Conservation (phyloP, 2,113 vertebrate genomes). For the Psilopsiagon aurifrons region DNA sequence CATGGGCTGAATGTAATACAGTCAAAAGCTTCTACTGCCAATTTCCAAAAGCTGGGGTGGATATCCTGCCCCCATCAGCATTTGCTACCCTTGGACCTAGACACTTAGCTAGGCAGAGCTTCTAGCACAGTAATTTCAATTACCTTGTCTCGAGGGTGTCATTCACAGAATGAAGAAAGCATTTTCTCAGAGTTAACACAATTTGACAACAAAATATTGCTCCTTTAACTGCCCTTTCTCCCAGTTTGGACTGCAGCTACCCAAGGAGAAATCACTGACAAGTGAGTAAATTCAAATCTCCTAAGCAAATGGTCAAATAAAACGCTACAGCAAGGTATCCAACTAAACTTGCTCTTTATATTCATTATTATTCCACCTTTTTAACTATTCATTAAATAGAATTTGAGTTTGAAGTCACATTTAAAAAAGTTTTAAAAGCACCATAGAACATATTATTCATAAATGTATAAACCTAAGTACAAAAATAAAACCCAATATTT, state of each 20-base stretch:
- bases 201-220: not conserved
- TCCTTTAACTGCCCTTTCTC: not conserved
- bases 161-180: not conserved
- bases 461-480: not conserved
- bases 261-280: not conserved
- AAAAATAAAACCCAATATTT: not conserved
- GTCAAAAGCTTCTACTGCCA: not conserved
- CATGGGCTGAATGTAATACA: not conserved
- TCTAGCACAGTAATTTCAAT: rapidly evolving
- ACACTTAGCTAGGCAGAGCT: not conserved
- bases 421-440: not conserved
- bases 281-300: not conserved
- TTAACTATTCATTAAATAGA: not conserved
- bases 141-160: not conserved
- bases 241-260: not conserved
- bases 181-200: not conserved
- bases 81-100: not conserved
- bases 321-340: not conserved
- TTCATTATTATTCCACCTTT: not conserved
- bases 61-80: not conserved
- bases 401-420: not conserved
- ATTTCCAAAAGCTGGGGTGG: not conserved
- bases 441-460: not conserved
- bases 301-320: not conserved
- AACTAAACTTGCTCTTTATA: not conserved